These are phyloP conservation scores for Herpetotheres cachinnans DNA, from an alignment of 2,113 vertebrate genomes.

Conservation along the genomic window DNA sequence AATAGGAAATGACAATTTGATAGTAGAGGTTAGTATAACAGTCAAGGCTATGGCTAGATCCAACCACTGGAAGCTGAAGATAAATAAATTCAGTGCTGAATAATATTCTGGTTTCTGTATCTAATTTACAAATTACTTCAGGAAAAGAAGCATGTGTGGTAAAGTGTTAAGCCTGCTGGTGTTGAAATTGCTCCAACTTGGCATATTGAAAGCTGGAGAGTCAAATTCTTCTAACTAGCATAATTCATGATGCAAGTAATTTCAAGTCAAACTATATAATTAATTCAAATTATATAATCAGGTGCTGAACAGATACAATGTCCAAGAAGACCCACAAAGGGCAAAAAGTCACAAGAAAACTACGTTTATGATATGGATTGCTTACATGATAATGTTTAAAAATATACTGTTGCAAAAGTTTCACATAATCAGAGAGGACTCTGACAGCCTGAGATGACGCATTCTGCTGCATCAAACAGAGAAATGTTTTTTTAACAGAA, in stretches of 20 bases:
- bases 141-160: neutral
- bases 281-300: neutral
- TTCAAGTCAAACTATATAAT: neutral
- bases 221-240: neutral
- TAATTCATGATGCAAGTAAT: neutral
- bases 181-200: neutral
- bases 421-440: neutral
- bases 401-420: neutral
- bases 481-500: neutral
- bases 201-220: neutral
- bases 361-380: neutral
- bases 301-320: neutral
- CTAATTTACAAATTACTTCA: neutral
- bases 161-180: neutral
- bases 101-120: neutral
- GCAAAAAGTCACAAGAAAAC: neutral
- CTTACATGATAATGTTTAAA: neutral
- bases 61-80: neutral
- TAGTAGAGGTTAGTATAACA: neutral
- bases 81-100: neutral
- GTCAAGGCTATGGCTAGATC: neutral
- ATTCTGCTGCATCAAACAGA: neutral
- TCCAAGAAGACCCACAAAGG: neutral
- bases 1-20: neutral
- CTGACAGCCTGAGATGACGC: neutral